Percentiles rank a stretch among this genome's conserved stretches.
phyloP scores from a whole-genome alignment of 2,113 vertebrate genomes.

The Cynopterus brachyotis region DNA sequence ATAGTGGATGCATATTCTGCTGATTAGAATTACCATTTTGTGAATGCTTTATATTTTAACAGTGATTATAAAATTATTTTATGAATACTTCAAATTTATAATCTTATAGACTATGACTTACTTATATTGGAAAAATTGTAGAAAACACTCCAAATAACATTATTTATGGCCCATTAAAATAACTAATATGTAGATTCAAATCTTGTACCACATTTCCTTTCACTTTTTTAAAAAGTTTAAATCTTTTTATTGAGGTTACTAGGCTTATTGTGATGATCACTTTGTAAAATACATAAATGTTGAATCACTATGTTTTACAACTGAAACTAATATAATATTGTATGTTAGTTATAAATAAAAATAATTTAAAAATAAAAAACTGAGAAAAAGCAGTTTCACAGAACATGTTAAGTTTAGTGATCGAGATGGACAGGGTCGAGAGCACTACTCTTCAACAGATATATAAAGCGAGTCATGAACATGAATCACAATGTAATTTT shows the following conservation, averaged over 20 bases:
- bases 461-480: background rate
- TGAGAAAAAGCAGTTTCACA: background rate
- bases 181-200: background rate
- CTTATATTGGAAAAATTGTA: background rate
- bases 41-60: background rate
- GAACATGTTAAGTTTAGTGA: background rate
- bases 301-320: background rate
- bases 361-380: background rate
- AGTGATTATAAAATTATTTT: background rate
- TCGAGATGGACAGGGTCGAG: background rate
- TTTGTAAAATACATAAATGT: background rate
- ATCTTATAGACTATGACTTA: background rate
- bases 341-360: background rate
- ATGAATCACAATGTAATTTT: background rate
- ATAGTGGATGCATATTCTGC: background rate
- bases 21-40: background rate
- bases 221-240: background rate
- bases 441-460: background rate
- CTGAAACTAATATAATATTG: background rate
- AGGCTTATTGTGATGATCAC: background rate
- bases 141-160: background rate
- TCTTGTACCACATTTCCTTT: background rate
- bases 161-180: background rate
- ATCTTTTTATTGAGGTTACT: background rate
- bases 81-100: background rate